Conservation (phyloP, 1,140 invertebrate species). For the Drosophila persimilis region DNA sequence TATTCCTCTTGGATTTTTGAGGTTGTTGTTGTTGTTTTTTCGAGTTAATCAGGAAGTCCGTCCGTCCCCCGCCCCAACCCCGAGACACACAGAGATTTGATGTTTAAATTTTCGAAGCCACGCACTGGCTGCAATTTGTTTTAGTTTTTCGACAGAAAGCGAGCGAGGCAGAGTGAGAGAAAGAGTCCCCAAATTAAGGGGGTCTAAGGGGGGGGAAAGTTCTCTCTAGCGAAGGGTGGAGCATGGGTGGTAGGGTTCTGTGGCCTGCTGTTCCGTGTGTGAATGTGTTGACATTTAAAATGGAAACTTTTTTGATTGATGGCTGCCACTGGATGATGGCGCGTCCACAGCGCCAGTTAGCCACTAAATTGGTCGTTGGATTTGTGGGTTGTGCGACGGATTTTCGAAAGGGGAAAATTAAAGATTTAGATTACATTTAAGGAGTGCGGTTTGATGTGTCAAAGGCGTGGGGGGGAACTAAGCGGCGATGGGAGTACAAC, state of each 20-base stretch:
- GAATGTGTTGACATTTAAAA: constrained; percentile 66
- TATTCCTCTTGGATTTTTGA: constrained; percentile 22
- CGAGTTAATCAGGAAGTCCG: constrained; percentile 77
- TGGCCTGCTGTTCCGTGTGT: constrained; percentile 1
- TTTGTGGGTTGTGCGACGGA: not conserved
- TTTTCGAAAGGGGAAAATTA: too few species aligned
- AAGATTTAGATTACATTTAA: not conserved
- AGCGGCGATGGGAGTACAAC: not conserved
- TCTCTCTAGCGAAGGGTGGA: too few species aligned
- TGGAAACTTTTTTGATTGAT: constrained; percentile 66
- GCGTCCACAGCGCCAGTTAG: constrained; percentile 36
- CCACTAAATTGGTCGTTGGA: constrained; percentile 11
- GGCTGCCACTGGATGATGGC: constrained; percentile 14
- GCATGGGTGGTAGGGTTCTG: too few species aligned
- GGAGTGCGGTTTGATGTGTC: too few species aligned
- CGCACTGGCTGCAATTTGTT: constrained; percentile 66
- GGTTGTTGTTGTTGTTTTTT: constrained; percentile 42
- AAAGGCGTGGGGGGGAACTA: too few species aligned
- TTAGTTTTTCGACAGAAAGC: constrained; percentile 35
- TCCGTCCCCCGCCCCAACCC: not conserved
- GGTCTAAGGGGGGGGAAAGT: too few species aligned
- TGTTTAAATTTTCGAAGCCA: constrained; percentile 63
- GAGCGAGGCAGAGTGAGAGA: not conserved
- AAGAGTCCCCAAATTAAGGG: too few species aligned
- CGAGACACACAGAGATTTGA: constrained; percentile 54